Percentiles rank a stretch among this genome's conserved stretches.
Evolutionary conservation across 2,888 invertebrate species (phyloP).

Genomic region (Horisme vitalbata): DNA sequence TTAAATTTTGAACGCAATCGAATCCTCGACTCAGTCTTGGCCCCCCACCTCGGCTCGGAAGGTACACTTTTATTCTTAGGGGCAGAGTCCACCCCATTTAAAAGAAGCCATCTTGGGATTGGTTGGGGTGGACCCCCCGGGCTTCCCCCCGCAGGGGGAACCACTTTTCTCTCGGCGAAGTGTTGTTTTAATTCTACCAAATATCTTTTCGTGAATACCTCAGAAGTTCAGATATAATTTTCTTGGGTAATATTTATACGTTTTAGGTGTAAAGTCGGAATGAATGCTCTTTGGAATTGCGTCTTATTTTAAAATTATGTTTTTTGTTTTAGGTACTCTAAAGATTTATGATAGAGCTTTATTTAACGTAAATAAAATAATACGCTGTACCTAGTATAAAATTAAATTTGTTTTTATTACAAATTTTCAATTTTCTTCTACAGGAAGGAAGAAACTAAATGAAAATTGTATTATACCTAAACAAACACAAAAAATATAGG

Average conservation of each 20-base stretch:
- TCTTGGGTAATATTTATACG: conserved; percentile 73
- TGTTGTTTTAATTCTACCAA: conserved; percentile 82
- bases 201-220: conserved; percentile 82
- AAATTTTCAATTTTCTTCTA: too few relatives aligned
- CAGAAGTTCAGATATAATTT: conserved; percentile 80
- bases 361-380: too few relatives aligned
- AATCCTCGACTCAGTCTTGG: conserved; percentile 49
- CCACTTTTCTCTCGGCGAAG: conserved; percentile 77
- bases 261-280: conserved; percentile 62
- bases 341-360: too few relatives aligned
- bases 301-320: conserved; percentile 8
- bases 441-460: too few relatives aligned
- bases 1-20: conserved; percentile 70
- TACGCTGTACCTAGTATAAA: too few relatives aligned
- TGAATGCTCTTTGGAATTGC: conserved; percentile 13
- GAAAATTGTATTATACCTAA: too few relatives aligned
- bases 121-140: conserved; percentile 51
- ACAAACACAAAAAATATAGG: too few relatives aligned
- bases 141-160: conserved; percentile 53
- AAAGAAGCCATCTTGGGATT: conserved; percentile 82
- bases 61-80: conserved; percentile 81
- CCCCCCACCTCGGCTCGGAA: conserved; percentile 68
- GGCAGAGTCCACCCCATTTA: conserved; percentile 80
- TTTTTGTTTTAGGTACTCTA: conserved; percentile 5
- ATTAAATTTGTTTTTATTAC: too few relatives aligned